Percentiles rank a stretch among this genome's conserved stretches.
Evolutionary conservation across 1,140 invertebrate genomes (phyloP).

Genomic region (Steinernema khuongi): DNA sequence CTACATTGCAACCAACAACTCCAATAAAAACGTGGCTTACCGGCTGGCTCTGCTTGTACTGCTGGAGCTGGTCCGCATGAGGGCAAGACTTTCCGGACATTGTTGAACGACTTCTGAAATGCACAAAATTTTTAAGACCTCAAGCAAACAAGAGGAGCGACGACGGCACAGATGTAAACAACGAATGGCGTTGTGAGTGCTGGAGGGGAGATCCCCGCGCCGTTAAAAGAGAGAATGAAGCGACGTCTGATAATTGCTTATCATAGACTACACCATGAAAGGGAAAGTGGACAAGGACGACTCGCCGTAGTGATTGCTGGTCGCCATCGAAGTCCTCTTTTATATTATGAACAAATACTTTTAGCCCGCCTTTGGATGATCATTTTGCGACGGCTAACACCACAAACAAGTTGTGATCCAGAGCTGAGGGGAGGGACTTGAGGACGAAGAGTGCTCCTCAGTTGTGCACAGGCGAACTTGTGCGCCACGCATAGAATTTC

Average conservation of each 20-base stretch:
- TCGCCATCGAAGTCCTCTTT: neutral
- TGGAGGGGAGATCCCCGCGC: neutral
- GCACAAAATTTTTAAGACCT: neutral
- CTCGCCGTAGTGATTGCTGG: neutral
- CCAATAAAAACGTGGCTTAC: neutral
- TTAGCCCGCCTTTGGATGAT: neutral
- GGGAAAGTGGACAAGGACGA: slow-evolving; percentile 3
- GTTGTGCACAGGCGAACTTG: too few species aligned
- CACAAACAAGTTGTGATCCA: neutral
- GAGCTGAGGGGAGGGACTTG: neutral
- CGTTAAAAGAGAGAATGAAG: slow-evolving; percentile 3
- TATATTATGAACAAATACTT: neutral
- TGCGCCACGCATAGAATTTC: too few species aligned
- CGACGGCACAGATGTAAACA: neutral
- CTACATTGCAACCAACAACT: neutral
- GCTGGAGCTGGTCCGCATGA: neutral
- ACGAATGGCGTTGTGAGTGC: neutral
- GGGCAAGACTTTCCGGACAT: slow-evolving; percentile 10
- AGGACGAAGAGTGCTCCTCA: neutral
- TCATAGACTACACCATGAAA: slow-evolving; percentile 13
- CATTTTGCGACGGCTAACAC: too few species aligned
- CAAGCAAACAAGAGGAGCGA: neutral
- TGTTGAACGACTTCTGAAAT: slow-evolving; percentile 3
- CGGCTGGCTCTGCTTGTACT: neutral
- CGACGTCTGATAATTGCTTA: slow-evolving; percentile 8